Base-by-base conservation (phyloP, 2,888 invertebrate species). In the Pharmacophagus antenor region DNA sequence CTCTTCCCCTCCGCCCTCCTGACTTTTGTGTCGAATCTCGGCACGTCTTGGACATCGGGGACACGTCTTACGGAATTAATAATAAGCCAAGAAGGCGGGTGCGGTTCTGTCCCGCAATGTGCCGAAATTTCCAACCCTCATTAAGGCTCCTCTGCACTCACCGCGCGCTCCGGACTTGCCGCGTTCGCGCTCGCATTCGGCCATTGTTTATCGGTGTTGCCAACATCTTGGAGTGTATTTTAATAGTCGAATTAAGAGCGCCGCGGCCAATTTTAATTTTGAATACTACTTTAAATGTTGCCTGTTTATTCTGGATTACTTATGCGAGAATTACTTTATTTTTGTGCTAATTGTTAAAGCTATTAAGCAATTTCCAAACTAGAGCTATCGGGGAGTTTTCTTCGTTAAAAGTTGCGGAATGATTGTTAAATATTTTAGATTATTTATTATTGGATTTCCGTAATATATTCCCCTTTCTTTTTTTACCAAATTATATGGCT, bases 21-120 rank as follows among this genome's bases (percentile, higher is more conserved):
- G 88, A 90, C 89, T 91, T 91, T 90, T 90, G 90, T 88, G 88
- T 88, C 82, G 85, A 88, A 88, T 91, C 90, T 85, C 89, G 65
- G 89, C 91, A 91, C 91, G 91, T 91, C 90, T 86, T 87, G 91
- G 91, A 91, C 91, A 91, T 91, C 88, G 91, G 89, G 90, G 88
- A 85, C 89, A 89, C 85, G 89, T 91, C 91, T 91, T 90, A 89
- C 88, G 79, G 91, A 91, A 91, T 91, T 91, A 91, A 91, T 91
- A 91, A 91, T 91, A 91, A 91, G 89, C 90, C 88, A 85, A 86
- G 88, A 84, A 83, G 84, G 81, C 83, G 87, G 87, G 78, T 89
- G 89, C 76, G 90, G 89, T 88, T 85, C 82, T 76, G 82, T 81
- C 50, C 82, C 85, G 84, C 86, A 84, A 86, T 86, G 89, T 88